Conservation (phyloP, 2,797 vertebrate genomes). For the Sebastes oblongus region DNA sequence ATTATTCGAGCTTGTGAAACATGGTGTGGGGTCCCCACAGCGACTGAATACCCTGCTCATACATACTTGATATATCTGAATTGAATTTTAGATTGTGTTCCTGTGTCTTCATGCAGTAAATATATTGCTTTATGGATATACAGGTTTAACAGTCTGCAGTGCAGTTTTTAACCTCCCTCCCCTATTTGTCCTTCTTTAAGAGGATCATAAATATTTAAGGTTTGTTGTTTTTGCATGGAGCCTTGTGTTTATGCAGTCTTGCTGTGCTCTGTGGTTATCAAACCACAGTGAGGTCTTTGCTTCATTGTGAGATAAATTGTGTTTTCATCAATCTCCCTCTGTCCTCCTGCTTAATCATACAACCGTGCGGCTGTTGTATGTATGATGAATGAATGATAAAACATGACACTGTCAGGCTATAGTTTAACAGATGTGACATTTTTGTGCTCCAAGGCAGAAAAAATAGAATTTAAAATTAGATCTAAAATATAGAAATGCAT, state of each 20-base stretch:
- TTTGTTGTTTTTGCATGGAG: conserved; percentile 28
- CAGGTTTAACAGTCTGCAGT: conserved; percentile 20
- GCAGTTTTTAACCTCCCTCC: conserved; percentile 18
- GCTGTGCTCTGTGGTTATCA: conserved; percentile 6
- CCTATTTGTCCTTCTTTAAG: conserved; percentile 30
- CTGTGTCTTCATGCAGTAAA: background rate
- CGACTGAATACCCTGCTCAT: background rate
- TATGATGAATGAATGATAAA: background rate
- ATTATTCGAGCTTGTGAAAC: conserved; percentile 5
- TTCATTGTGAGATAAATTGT: background rate
- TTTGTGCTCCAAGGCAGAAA: background rate
- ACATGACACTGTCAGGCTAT: background rate
- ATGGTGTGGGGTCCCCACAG: conserved; percentile 3
- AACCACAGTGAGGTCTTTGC: background rate
- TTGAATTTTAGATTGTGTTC: background rate
- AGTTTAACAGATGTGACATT: background rate
- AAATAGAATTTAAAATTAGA: background rate
- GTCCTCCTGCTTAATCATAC: background rate
- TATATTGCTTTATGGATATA: background rate
- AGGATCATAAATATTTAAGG: conserved; percentile 63
- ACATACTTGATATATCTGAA: background rate
- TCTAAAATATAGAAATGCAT: background rate
- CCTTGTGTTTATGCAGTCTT: conserved; percentile 41
- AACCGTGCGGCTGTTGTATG: background rate
- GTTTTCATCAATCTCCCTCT: background rate